Conservation (phyloP, 2,888 invertebrate genomes). For the Oithona nana region DNA sequence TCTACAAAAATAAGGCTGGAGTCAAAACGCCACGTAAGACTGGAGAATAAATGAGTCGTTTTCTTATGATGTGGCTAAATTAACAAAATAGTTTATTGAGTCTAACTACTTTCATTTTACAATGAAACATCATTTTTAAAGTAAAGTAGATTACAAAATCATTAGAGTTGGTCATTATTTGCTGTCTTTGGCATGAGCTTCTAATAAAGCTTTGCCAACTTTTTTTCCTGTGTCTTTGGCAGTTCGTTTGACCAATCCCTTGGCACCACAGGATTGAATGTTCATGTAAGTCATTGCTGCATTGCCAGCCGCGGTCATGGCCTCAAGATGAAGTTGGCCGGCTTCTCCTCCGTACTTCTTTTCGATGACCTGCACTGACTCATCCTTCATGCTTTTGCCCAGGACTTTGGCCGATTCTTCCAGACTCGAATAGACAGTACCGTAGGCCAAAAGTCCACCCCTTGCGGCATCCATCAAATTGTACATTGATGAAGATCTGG, state of each 20-base stretch:
- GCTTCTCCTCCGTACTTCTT: conserved; percentile 12
- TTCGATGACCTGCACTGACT: conserved; percentile 6
- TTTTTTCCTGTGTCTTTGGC: conserved; percentile 14
- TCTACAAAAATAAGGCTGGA: neutral
- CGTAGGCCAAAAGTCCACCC: conserved; percentile 12
- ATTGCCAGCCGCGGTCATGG: conserved; percentile 16
- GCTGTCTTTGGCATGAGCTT: neutral
- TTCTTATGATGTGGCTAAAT: neutral
- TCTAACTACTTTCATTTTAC: no score
- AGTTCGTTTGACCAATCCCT: conserved; percentile 8
- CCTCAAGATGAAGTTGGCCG: neutral
- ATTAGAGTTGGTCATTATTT: no score
- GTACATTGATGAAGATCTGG: neutral
- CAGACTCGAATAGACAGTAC: conserved; percentile 9
- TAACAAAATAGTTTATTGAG: no score
- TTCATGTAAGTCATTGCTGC: conserved; percentile 17
- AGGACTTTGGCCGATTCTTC: conserved; percentile 8
- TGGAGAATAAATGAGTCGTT: neutral
- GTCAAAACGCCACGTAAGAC: no score
- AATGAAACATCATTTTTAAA: no score
- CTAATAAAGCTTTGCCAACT: neutral
- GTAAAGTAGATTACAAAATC: no score
- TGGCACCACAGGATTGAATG: conserved; percentile 3
- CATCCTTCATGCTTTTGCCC: neutral
- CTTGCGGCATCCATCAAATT: conserved; percentile 9